These are phyloP conservation scores for Zaprionus vittiger DNA, from an alignment of 1,140 invertebrate genomes.

Conservation along the genomic window DNA sequence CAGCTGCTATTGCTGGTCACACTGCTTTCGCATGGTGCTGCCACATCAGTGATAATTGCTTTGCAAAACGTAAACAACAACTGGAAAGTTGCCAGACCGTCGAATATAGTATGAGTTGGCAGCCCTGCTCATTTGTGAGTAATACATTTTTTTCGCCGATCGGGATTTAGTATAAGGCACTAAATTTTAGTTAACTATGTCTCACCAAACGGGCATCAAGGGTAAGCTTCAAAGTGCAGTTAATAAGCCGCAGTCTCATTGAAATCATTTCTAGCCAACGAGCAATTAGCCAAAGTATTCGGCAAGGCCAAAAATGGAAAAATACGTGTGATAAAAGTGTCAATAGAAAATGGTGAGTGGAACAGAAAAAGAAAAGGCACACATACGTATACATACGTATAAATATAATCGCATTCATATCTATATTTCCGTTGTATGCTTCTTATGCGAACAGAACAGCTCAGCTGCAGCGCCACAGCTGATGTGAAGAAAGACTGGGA, in stretches of 20 bases:
- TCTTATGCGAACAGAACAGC: slow-evolving; percentile 88
- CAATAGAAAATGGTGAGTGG: slow-evolving; percentile 92
- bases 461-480: slow-evolving; percentile 88
- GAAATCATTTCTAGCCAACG: slow-evolving; percentile 87
- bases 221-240: slow-evolving; percentile 26
- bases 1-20: slow-evolving; percentile 21
- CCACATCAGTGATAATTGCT: slow-evolving; percentile 10
- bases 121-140: slow-evolving; percentile 54
- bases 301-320: slow-evolving; percentile 92
- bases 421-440: slow-evolving; percentile 35
- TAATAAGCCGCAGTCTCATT: background rate
- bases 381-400: slow-evolving; percentile 29
- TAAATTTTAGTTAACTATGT: slow-evolving; percentile 86
- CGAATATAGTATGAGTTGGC: slow-evolving; percentile 25
- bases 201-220: slow-evolving; percentile 92
- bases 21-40: slow-evolving; percentile 14
- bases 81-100: slow-evolving; percentile 14
- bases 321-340: slow-evolving; percentile 92
- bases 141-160: slow-evolving; percentile 57
- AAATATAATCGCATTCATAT: slow-evolving; percentile 23
- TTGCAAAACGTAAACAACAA: slow-evolving; percentile 44
- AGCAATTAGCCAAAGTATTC: slow-evolving; percentile 92
- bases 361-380: slow-evolving; percentile 17
- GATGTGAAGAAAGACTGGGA: slow-evolving; percentile 92
- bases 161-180: slow-evolving; percentile 46